Evolutionary conservation across 2,113 vertebrate species (phyloP), one percentile per base, ranked within the genome.

Genomic region (Poecile atricapillus): DNA sequence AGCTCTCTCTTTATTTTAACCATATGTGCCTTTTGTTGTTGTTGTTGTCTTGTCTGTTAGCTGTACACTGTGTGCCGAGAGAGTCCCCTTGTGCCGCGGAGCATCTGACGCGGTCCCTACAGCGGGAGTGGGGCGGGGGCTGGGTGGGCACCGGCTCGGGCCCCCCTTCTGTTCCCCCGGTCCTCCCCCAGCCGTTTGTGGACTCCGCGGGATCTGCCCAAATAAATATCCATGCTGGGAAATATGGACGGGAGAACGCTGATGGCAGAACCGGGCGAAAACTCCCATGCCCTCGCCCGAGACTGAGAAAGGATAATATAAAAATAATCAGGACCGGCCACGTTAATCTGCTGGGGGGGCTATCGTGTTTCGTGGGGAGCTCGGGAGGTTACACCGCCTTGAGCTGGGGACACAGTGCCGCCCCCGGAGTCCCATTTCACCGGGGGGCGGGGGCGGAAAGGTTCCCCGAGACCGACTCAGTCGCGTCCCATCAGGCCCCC

Each of bases 1-100:
- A 71, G 87, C 91, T 1, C 82, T 23, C 67, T 63, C 83, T 88
- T 94, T 86, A 95, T 96, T 96, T 96, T 93, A 97, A 94, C 96
- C 97, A 96, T 95, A 95, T 96, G 94, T 97, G 96, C 79, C 92
- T 95, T 95, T 92, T 92, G 85, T 94, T 94, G 94, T 92, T 94
- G 95, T 86, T 94, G 95, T 94, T 97, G 96, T 97, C 96, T 97
- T 96, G 96, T 97, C 96, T 96, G 80, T 83, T 63, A 74, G 59
- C 83, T 39, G 77, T 35, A n/a, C 60, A 16, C 84, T 83, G 81
- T 22, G 75, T 70, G 82, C 82, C 56, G 56, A 53, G 67, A 89
- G 81, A 60, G 60, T 81, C 24, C 41, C 59, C 76, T 43, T 76
- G 56, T 55, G 74, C 89, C n/a, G 37, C 56, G 25, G 55, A 78